A percentile compares a stretch with the other conserved stretches of the same genome.
These are phyloP conservation scores for Campylomormyrus tamandua DNA, from an alignment of 2,113 vertebrate genomes.

Conservation along the genomic window DNA sequence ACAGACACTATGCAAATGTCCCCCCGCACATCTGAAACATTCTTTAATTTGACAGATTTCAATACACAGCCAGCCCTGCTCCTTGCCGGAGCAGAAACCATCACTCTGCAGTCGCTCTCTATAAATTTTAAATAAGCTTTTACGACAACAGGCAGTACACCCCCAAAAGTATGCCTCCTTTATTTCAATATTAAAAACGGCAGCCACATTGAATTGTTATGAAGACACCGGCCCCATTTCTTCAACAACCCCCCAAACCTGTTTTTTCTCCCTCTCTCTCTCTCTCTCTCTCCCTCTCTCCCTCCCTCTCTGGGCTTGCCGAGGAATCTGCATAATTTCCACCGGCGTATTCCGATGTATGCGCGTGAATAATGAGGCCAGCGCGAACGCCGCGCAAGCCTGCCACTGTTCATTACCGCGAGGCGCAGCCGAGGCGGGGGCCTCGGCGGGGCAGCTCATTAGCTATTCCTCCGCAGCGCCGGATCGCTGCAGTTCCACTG, in stretches of 20 bases:
- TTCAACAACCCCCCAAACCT: slow-evolving; percentile 17
- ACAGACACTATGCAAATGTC: slow-evolving; percentile 34
- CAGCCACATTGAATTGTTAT: slow-evolving; percentile 32
- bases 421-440: slow-evolving; percentile 33
- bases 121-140: slow-evolving; percentile 37
- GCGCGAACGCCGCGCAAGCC: slow-evolving; percentile 41
- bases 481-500: slow-evolving; percentile 21
- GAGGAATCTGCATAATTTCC: slow-evolving; percentile 51
- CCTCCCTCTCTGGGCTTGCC: slow-evolving; percentile 24
- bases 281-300: slow-evolving; percentile 21
- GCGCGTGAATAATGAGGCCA: slow-evolving; percentile 51
- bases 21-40: slow-evolving; percentile 33
- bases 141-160: slow-evolving; percentile 29
- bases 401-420: slow-evolving; percentile 52
- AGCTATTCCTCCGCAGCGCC: slow-evolving; percentile 45
- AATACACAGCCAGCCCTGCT: slow-evolving; percentile 24
- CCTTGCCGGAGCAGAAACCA: slow-evolving; percentile 25
- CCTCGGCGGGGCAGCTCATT: slow-evolving; percentile 46
- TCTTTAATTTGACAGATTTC: slow-evolving; percentile 39
- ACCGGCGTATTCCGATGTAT: slow-evolving; percentile 50
- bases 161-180: slow-evolving; percentile 29
- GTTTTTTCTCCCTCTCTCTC: slow-evolving; percentile 20
- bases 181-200: slow-evolving; percentile 45
- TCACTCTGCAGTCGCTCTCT: slow-evolving; percentile 26
- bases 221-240: slow-evolving; percentile 26